Evolutionary conservation across 2,797 vertebrate species (phyloP).

Genomic region (Tragopan temminckii): DNA sequence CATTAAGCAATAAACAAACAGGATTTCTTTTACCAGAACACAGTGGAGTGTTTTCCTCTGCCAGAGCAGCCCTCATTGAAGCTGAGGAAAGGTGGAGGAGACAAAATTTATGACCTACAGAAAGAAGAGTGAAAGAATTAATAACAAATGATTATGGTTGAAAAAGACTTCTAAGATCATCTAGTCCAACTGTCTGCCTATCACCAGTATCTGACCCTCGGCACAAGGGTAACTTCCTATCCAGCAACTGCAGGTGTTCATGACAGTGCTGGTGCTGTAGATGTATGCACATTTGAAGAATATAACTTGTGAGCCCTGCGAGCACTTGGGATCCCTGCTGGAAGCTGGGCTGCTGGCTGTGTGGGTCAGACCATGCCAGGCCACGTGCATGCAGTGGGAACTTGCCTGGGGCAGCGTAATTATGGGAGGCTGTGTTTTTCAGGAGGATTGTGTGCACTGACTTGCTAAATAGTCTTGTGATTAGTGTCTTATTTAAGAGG

Average conservation of each 20-base stretch:
- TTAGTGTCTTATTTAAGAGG: constrained; percentile 58
- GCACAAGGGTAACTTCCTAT: neutral
- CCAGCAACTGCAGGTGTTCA: neutral
- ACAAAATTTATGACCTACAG: neutral
- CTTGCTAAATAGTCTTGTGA: constrained; percentile 54
- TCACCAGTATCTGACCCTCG: neutral
- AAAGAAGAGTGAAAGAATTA: neutral
- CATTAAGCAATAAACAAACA: constrained; percentile 9
- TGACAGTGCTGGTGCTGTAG: neutral
- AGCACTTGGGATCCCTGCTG: neutral
- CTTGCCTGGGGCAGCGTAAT: constrained; percentile 37
- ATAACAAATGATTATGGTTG: neutral
- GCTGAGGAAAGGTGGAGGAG: neutral
- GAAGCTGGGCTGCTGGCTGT: neutral
- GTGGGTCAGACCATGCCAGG: neutral
- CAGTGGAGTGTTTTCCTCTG: neutral
- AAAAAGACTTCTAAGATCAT: no score
- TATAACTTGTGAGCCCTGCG: neutral
- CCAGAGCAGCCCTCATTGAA: neutral
- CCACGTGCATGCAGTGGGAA: constrained; percentile 8
- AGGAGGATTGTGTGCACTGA: rapidly evolving
- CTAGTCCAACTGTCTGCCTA: no score
- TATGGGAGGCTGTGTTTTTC: neutral
- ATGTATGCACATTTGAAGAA: neutral
- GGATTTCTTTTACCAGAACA: neutral